These are phyloP conservation scores for Apotomis betuletana DNA, from an alignment of 2,888 invertebrate species.

Conservation along the genomic window DNA sequence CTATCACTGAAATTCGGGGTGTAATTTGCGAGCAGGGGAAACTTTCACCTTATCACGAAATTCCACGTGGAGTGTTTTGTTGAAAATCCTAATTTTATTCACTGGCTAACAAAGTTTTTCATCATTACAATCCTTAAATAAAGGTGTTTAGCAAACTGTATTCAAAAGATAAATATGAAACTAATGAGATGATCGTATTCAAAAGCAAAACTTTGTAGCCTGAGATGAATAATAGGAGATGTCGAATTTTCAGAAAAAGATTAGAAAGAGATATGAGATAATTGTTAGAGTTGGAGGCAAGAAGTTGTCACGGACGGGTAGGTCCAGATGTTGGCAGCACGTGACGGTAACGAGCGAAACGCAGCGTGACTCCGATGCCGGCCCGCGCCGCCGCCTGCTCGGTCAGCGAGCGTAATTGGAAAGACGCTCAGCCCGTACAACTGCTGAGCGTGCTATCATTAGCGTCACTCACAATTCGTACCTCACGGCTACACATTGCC, in stretches of 20 bases:
- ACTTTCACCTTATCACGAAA: constrained; percentile 79
- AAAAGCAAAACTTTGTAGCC: not conserved
- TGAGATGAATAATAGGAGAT: not conserved
- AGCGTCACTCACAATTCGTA: constrained; percentile 79
- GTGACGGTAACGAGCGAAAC: constrained; percentile 76
- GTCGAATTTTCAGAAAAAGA: constrained; percentile 5
- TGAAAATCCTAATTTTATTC: constrained; percentile 73
- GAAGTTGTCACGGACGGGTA: constrained; percentile 66
- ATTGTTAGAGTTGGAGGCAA: constrained; percentile 52
- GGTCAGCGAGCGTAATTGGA: constrained; percentile 70
- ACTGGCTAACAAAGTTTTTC: constrained; percentile 55
- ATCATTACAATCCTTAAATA: constrained; percentile 42
- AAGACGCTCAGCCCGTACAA: constrained; percentile 66
- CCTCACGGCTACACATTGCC: constrained; percentile 49
- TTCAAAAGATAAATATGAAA: no score
- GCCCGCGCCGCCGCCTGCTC: constrained; percentile 47
- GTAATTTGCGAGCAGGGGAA: constrained; percentile 79
- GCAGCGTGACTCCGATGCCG: constrained; percentile 69
- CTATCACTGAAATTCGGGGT: constrained; percentile 78
- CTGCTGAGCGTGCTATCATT: constrained; percentile 75
- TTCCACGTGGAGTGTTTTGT: constrained; percentile 81
- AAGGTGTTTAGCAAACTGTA: no score
- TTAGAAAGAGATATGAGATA: constrained; percentile 24
- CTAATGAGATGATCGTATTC: not conserved
- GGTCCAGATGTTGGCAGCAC: constrained; percentile 75